Evolutionary conservation across 2,113 vertebrate species (phyloP).

Genomic region (Chaetodon auriga): DNA sequence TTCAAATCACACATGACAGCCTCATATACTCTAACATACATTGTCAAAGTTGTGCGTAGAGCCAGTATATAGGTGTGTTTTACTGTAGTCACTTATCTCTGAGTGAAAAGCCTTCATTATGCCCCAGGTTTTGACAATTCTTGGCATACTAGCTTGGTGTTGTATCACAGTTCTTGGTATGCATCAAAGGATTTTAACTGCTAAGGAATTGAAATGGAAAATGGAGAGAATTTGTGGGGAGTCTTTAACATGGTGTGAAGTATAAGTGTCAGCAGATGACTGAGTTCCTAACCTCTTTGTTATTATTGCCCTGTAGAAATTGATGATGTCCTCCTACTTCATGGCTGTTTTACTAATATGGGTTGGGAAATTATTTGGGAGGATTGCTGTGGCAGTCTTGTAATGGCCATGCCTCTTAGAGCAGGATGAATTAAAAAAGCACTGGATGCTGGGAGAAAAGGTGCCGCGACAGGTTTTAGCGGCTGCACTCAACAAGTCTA

Average conservation of each 20-base stretch:
- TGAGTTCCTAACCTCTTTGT: conserved; percentile 68
- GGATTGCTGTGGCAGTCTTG: conserved; percentile 57
- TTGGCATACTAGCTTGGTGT: neutral
- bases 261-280: conserved; percentile 60
- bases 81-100: conserved; percentile 21
- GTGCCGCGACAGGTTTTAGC: conserved; percentile 13
- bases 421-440: conserved; percentile 62
- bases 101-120: conserved; percentile 42
- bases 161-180: conserved; percentile 41
- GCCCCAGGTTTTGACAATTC: conserved; percentile 10
- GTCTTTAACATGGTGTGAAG: conserved; percentile 72
- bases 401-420: conserved; percentile 68
- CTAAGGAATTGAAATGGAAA: conserved; percentile 57
- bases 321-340: conserved; percentile 73
- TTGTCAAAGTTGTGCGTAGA: conserved; percentile 21
- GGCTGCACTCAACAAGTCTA: conserved; percentile 43
- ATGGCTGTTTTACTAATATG: conserved; percentile 77
- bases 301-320: conserved; percentile 77
- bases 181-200: conserved; percentile 64
- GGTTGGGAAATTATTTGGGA: conserved; percentile 68
- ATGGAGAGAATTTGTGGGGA: conserved; percentile 27
- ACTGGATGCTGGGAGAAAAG: conserved; percentile 39
- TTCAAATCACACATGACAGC: neutral
- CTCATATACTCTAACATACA: neutral
- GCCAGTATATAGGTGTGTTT: conserved; percentile 20